Conservation (phyloP, 2,888 invertebrate species). For the Dusona sp. region DNA sequence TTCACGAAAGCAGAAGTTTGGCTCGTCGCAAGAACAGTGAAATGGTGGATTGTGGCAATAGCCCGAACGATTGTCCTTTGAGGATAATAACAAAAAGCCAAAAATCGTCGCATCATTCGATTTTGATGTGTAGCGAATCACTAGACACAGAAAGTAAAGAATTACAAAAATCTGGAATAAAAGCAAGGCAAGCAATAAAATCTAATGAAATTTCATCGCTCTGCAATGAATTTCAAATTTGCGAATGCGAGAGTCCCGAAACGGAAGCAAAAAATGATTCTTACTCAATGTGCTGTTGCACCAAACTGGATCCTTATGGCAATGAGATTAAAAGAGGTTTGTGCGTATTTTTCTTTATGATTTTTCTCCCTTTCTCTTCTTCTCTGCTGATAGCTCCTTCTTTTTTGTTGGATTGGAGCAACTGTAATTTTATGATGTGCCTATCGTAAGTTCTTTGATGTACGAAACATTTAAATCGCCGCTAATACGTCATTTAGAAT, state of each 20-base stretch:
- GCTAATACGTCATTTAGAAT: slow-evolving; percentile 68
- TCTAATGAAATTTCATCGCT: background rate
- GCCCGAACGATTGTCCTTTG: slow-evolving; percentile 46
- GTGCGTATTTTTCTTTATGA: background rate
- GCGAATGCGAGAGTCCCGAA: slow-evolving; percentile 62
- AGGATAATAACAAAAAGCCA: background rate
- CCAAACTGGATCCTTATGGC: slow-evolving; percentile 30
- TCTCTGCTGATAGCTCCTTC: background rate
- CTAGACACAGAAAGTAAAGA: background rate
- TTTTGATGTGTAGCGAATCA: background rate
- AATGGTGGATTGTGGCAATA: slow-evolving; percentile 51
- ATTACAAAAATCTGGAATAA: background rate
- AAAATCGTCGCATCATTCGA: background rate
- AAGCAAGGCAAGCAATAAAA: background rate
- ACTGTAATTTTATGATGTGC: slow-evolving; percentile 45
- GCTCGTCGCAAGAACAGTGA: slow-evolving; percentile 34
- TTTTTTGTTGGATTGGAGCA: slow-evolving; percentile 4
- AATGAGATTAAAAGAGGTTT: slow-evolving; percentile 57
- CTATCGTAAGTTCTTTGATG: slow-evolving; percentile 31
- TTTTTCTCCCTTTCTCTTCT: background rate
- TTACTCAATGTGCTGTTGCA: slow-evolving; percentile 56
- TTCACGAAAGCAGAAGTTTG: slow-evolving; percentile 17
- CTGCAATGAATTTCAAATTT: slow-evolving; percentile 57
- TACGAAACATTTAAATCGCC: slow-evolving; percentile 44
- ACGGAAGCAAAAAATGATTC: background rate